phyloP scores from a whole-genome alignment of 1,140 invertebrate genomes.

The Lethrus apterus region DNA sequence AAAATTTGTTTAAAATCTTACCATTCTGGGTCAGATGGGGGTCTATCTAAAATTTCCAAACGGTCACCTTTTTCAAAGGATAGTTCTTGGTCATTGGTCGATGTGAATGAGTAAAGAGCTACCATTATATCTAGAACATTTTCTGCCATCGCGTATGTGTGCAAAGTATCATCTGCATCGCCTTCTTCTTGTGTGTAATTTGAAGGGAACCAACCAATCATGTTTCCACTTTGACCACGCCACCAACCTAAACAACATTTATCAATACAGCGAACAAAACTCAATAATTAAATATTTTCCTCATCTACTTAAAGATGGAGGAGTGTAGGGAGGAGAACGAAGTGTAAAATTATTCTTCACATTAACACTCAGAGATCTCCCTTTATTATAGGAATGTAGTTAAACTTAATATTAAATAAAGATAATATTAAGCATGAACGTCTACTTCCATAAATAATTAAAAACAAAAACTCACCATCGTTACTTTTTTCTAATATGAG shows the following conservation, averaged over 20 bases:
- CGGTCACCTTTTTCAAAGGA: slow-evolving; percentile 94
- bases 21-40: slow-evolving; percentile 96
- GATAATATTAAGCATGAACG: too few relatives aligned
- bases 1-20: too few relatives aligned
- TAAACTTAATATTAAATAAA: too few relatives aligned
- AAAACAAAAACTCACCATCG: slow-evolving; percentile 57
- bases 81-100: slow-evolving; percentile 93
- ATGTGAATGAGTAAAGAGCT: slow-evolving; percentile 88
- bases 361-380: too few relatives aligned
- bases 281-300: too few relatives aligned
- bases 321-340: too few relatives aligned
- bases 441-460: too few relatives aligned
- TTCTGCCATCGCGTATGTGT: slow-evolving; percentile 87
- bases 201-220: slow-evolving; percentile 91
- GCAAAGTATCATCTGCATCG: slow-evolving; percentile 69
- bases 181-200: slow-evolving; percentile 93
- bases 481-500: slow-evolving; percentile 96
- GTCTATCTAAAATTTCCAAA: slow-evolving; percentile 90
- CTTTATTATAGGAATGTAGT: too few relatives aligned
- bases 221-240: slow-evolving; percentile 82
- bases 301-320: too few relatives aligned
- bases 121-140: slow-evolving; percentile 91
- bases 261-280: too few relatives aligned
- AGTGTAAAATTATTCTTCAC: too few relatives aligned
- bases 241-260: slow-evolving; percentile 80